These are phyloP conservation scores for Eurystomus gularis DNA, from an alignment of 2,113 vertebrate genomes.

Conservation along the genomic window DNA sequence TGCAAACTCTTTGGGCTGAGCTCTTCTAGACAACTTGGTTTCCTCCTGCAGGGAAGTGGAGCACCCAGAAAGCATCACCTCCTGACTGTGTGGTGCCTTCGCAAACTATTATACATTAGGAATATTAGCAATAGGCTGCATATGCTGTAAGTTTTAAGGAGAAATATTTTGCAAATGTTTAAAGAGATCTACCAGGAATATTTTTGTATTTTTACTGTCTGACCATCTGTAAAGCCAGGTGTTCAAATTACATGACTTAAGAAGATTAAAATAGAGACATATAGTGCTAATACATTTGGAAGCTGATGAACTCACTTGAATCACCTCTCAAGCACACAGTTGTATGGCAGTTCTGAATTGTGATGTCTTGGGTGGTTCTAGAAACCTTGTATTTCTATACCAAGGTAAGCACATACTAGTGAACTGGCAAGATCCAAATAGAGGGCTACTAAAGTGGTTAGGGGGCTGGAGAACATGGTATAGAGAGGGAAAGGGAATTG, in stretches of 20 bases:
- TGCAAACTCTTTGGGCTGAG: not conserved
- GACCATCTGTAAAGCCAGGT: slow-evolving; percentile 48
- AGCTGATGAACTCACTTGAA: not conserved
- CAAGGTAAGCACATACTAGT: not conserved
- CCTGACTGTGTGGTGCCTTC: not conserved
- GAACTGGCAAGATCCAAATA: not conserved
- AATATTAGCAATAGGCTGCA: slow-evolving; percentile 4
- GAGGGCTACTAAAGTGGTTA: not conserved
- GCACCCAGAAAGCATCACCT: not conserved
- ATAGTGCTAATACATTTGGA: not conserved
- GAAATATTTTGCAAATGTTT: slow-evolving; percentile 38
- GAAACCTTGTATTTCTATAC: not conserved
- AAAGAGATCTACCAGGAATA: slow-evolving; percentile 29
- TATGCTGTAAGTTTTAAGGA: not conserved
- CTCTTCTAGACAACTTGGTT: not conserved
- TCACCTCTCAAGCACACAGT: not conserved
- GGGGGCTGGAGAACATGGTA: not conserved
- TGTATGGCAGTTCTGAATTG: not conserved
- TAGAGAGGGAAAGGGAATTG: not conserved
- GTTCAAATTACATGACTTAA: not conserved
- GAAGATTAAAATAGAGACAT: not conserved
- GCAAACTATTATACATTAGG: not conserved
- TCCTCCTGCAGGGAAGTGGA: not conserved
- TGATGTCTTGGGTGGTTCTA: not conserved
- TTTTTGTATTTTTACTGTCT: slow-evolving; percentile 24